Base-by-base conservation (phyloP, 2,888 invertebrate species). In the Automeris io region DNA sequence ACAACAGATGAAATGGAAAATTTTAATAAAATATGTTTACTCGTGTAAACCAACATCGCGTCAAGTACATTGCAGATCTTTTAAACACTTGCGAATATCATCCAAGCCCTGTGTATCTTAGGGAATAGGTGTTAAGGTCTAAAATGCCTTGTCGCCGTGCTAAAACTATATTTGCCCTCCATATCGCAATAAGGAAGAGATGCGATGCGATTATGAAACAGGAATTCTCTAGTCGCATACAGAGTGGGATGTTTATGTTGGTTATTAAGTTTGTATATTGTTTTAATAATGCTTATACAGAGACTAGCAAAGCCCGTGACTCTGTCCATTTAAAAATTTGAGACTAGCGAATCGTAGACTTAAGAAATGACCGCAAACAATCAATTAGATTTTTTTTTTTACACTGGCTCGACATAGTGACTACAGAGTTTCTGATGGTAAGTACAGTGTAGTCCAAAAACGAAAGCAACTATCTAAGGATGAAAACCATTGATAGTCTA, bases 1-100 rank as follows among this genome's bases (percentile, higher is more conserved):
- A 60, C 56, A 66, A 54, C 60, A 60, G 57, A 57, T 61, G 55
- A 73, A 70, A 74, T 72, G 72, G 74, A 73, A 76, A 77, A 72
- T 76, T 76, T 73, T 74, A 76, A 75, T 77, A 77, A 76, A 76
- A 75, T 74, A 76, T 73, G 69, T 76, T 74, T 59, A 60, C 63
- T 58, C 67, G 69, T 65, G 65, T 64, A 72, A 71, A 71, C 67
- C 67, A 61, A 58, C 61, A 60, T 67, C 63, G 57, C 70, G 65
- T 70, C 70, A 70, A 13, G 16, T 13, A 34, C 34, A 9, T 8
- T 21, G 33, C 19, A 7, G 24, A 8, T 24, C 5, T 23, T n/a
- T 16, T 11, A 23, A 23, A 29, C 8, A 16, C 8, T 29, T n/a
- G n/a, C 13, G 8, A 7, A 3, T 13, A 3, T 8, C 2, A 16